A percentile compares a stretch with the other conserved stretches of the same genome.
phyloP scores from a whole-genome alignment of 2,797 vertebrate genomes.

The Semotilus atromaculatus region DNA sequence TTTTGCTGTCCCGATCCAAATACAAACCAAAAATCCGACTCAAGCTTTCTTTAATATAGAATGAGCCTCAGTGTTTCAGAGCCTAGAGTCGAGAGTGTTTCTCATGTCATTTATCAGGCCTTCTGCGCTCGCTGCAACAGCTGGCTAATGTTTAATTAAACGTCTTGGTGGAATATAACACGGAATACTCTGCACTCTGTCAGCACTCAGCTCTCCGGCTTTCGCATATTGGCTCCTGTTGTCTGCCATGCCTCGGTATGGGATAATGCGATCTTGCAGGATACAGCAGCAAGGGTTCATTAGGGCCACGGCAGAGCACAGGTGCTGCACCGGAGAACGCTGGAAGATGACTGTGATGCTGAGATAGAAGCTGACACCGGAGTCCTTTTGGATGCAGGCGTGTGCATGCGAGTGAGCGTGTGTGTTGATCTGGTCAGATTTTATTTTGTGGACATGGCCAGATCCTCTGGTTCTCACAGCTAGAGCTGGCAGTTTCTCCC shows the following conservation, averaged over 20 bases:
- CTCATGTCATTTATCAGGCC: constrained; percentile 49
- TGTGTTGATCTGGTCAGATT: constrained; percentile 55
- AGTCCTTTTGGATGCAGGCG: constrained; percentile 62
- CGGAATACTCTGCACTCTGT: constrained; percentile 50
- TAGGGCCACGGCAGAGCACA: constrained; percentile 66
- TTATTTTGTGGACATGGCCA: constrained; percentile 39
- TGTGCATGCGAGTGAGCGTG: neutral
- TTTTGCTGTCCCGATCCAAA: neutral
- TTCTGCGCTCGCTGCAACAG: constrained; percentile 52
- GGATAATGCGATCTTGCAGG: constrained; percentile 52
- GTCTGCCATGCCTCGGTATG: constrained; percentile 30
- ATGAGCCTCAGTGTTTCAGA: constrained; percentile 16
- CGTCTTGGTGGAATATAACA: constrained; percentile 56
- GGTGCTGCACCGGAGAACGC: constrained; percentile 57
- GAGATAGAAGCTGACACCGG: constrained; percentile 72
- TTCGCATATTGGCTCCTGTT: constrained; percentile 50
- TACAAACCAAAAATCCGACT: neutral
- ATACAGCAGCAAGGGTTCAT: constrained; percentile 48
- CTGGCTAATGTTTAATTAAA: constrained; percentile 65
- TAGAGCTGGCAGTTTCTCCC: constrained; percentile 61
- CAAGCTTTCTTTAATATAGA: constrained; percentile 23
- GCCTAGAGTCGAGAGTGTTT: constrained; percentile 32
- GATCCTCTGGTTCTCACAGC: constrained; percentile 71
- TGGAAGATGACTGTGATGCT: constrained; percentile 69
- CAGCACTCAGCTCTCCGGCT: constrained; percentile 41